Base-by-base conservation (phyloP, 2,113 vertebrate genomes). In the Falcunculus frontatus region DNA sequence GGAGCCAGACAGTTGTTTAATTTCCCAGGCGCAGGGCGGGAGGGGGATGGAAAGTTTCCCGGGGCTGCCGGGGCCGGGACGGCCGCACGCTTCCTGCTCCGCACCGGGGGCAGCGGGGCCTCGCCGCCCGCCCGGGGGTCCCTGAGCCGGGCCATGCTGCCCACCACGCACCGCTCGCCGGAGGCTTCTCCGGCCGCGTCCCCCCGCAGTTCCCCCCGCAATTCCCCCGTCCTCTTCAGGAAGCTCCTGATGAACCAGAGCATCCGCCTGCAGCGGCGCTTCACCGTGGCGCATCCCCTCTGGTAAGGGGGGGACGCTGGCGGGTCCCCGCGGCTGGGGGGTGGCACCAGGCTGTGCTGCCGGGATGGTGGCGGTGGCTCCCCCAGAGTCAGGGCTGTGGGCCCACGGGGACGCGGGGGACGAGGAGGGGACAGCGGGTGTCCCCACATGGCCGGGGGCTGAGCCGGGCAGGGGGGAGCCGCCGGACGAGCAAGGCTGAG, bases 211-310 rank as follows among this genome's bases (percentile, higher is more conserved):
- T 99, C 99, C 16, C 98, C 98, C 15, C 97, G 95, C 49, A 91
- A 97, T 73, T 98, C 99, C 37, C 99, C 99, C 1, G 80, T 98
- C 87, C 98, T 99, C 96, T 98, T 99, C 97, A 97, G 98, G 84
- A 99, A 98, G 97, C 97, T 99, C 87, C 94, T 98, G 96, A 97
- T 98, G 98, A 99, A 98, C 94, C 98, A 98, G 83, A 98, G 98
- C 97, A 98, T 98, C 96, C 98, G 98, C 77, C 98, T 99, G 78
- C 99, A 99, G 98, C 97, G 99, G 81, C 98, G 99, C 64, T 99
- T 99, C 98, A 99, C 99, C 1, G 97, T 99, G 97, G 99, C 99
- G 37, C 99, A 99, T 96, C 98, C 98, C 16, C 98, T 98, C 96
- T 98, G 99, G 99, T 99, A 99, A 97, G 90, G 47, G 44, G 69